phyloP scores from a whole-genome alignment of 2,113 vertebrate genomes.

The Ondatra zibethicus region DNA sequence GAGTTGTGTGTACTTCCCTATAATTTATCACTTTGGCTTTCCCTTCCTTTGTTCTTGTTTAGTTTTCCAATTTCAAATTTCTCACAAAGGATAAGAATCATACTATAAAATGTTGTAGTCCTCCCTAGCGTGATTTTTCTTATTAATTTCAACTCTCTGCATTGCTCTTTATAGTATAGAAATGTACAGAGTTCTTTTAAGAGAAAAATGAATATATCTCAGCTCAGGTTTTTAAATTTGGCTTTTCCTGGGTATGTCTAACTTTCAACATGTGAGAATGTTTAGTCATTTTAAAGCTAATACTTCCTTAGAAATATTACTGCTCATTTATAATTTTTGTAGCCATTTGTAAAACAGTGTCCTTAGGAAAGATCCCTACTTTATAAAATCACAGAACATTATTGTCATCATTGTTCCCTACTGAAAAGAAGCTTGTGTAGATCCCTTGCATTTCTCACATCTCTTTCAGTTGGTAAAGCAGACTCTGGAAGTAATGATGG shows the following conservation, averaged over 20 bases:
- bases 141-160: background rate
- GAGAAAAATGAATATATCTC: background rate
- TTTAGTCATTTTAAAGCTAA: background rate
- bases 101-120: background rate
- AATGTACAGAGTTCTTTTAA: background rate
- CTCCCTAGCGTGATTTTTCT: background rate
- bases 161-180: background rate
- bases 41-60: background rate
- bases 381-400: background rate
- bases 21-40: conserved; percentile 37
- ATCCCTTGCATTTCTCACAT: background rate
- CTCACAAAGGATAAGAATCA: background rate
- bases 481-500: background rate
- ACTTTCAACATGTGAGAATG: background rate
- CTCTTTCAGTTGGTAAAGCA: background rate
- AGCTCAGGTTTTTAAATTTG: background rate
- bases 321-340: background rate
- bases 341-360: background rate
- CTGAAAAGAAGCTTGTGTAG: background rate
- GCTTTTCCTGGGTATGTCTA: background rate
- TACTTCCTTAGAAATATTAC: background rate
- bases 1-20: background rate
- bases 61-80: background rate
- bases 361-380: background rate
- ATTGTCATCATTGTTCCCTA: background rate